A percentile compares a stretch with the other conserved stretches of the same genome.
phyloP scores from a whole-genome alignment of 2,888 invertebrate species.

The Glaucopsyche alexis region DNA sequence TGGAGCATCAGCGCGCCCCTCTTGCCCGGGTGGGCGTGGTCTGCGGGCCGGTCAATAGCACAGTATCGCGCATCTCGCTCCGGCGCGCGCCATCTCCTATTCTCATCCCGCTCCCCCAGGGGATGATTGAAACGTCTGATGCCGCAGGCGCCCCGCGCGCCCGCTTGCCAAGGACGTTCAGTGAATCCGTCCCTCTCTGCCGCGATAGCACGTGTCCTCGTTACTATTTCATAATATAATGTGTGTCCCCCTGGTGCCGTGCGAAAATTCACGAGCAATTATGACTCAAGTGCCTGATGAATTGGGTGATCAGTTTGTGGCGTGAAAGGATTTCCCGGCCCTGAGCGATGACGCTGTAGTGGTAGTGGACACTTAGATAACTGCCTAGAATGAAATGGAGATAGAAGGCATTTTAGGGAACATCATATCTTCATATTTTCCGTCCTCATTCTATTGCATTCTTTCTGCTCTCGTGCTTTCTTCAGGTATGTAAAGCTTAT shows the following conservation, averaged over 20 bases:
- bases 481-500: constrained; percentile 58
- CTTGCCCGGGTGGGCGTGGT: constrained; percentile 79
- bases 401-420: constrained; percentile 65
- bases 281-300: constrained; percentile 77
- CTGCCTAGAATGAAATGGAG: constrained; percentile 74
- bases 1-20: constrained; percentile 73
- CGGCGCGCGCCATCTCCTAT: constrained; percentile 45
- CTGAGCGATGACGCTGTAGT: constrained; percentile 61
- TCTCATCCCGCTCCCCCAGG: constrained; percentile 64
- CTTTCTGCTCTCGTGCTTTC: constrained; percentile 56
- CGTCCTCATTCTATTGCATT: constrained; percentile 69
- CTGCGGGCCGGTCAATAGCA: constrained; percentile 79
- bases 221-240: constrained; percentile 78
- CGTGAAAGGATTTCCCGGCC: constrained; percentile 69
- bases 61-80: constrained; percentile 65
- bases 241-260: constrained; percentile 75
- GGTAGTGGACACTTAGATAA: constrained; percentile 68
- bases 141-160: constrained; percentile 79
- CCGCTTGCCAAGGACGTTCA: constrained; percentile 79
- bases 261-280: constrained; percentile 77
- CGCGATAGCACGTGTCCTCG: constrained; percentile 78
- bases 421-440: constrained; percentile 68
- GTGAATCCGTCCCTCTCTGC: constrained; percentile 80
- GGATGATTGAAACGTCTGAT: constrained; percentile 80
- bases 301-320: constrained; percentile 71